Percentiles rank a stretch among this genome's conserved stretches.
These are phyloP conservation scores for Aromia moschata DNA, from an alignment of 2,888 invertebrate species.

Conservation along the genomic window DNA sequence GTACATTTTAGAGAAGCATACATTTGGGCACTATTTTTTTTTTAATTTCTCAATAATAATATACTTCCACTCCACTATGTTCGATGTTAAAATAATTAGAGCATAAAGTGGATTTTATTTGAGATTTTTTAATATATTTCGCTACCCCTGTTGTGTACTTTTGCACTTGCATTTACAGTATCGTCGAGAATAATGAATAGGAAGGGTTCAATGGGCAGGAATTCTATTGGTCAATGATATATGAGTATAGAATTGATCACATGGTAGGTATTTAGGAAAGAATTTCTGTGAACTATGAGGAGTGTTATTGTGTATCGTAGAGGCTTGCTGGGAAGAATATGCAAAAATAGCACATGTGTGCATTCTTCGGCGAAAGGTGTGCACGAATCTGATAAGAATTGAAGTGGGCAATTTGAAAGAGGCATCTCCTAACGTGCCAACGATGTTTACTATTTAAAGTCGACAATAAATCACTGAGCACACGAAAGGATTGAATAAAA, in stretches of 20 bases:
- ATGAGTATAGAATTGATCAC: background rate
- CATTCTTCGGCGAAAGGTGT: conserved; percentile 20
- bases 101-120: too few species aligned
- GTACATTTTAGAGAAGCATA: too few species aligned
- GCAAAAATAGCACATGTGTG: conserved; percentile 14
- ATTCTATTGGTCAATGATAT: conserved; percentile 9
- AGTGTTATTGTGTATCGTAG: background rate
- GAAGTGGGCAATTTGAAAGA: background rate
- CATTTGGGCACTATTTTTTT: too few species aligned
- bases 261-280: conserved; percentile 5
- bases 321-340: background rate
- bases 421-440: background rate
- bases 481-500: too few species aligned
- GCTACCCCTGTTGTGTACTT: too few species aligned
- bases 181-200: too few species aligned
- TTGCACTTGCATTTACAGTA: background rate
- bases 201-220: background rate
- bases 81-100: too few species aligned
- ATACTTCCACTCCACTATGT: too few species aligned
- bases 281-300: conserved; percentile 1
- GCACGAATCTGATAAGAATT: background rate
- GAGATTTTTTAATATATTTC: too few species aligned
- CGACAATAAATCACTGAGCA: too few species aligned
- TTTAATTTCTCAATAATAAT: too few species aligned
- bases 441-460: too few species aligned